phyloP scores from a whole-genome alignment of 2,888 invertebrate genomes.

The Nyleta sp. region DNA sequence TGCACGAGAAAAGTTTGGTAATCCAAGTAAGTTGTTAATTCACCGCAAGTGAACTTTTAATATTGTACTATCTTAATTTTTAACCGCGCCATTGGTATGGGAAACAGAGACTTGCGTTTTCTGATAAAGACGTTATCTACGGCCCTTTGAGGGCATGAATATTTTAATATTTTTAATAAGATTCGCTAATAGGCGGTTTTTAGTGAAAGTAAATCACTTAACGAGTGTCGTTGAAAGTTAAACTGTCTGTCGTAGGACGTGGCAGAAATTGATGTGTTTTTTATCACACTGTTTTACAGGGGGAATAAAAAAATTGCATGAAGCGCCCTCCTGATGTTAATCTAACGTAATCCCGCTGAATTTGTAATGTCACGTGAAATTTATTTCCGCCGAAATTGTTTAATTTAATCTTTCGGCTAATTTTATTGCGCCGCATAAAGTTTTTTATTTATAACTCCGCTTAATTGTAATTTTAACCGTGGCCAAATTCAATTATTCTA shows the following conservation, averaged over 20 bases:
- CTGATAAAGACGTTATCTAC: constrained; percentile 27
- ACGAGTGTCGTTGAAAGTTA: constrained; percentile 4
- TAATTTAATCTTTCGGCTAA: constrained; percentile 7
- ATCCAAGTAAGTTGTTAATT: constrained; percentile 40
- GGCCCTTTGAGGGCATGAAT: not conserved
- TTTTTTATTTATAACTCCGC: too few relatives aligned
- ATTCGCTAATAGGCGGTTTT: constrained; percentile 1
- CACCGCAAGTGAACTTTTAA: constrained; percentile 39
- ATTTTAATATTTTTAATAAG: not conserved
- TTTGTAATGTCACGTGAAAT: constrained; percentile 1
- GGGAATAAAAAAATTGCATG: not conserved
- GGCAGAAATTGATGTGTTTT: constrained; percentile 10
- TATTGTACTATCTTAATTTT: constrained; percentile 41
- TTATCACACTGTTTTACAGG: constrained; percentile 13
- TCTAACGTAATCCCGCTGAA: constrained; percentile 14
- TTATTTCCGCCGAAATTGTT: constrained; percentile 3
- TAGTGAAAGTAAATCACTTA: constrained; percentile 16
- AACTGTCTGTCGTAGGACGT: constrained; percentile 1
- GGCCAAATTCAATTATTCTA: too few relatives aligned
- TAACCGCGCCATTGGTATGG: not conserved
- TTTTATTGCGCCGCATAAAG: not conserved
- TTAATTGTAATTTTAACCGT: too few relatives aligned
- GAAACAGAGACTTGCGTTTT: constrained; percentile 17
- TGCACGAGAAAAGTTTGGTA: constrained; percentile 44
- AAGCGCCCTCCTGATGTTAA: constrained; percentile 1